Percentiles rank a stretch among this genome's conserved stretches.
Evolutionary conservation across 2,888 invertebrate genomes (phyloP).

Genomic region (Trichopria drosophilae): DNA sequence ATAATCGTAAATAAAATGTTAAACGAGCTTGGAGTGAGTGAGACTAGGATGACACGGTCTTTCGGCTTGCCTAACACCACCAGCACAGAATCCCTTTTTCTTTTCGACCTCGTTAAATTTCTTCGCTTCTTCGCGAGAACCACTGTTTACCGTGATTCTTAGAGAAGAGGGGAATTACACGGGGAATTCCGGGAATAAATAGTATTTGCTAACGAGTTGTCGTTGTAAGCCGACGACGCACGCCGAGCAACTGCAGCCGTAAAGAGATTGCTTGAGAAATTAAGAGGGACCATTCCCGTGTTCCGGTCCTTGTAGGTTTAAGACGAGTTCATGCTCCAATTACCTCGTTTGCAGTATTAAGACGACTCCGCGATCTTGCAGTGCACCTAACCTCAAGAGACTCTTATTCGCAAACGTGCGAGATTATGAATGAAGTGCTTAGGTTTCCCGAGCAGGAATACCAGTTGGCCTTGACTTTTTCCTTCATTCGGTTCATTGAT

Average conservation of each 20-base stretch:
- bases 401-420: slow-evolving; percentile 19
- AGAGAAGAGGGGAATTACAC: slow-evolving; percentile 46
- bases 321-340: slow-evolving; percentile 52
- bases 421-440: too few relatives aligned
- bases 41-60: too few relatives aligned
- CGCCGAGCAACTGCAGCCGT: too few relatives aligned
- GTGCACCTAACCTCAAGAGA: slow-evolving; percentile 12
- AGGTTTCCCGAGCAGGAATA: too few relatives aligned
- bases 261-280: slow-evolving; percentile 45
- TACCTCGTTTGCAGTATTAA: slow-evolving; percentile 50
- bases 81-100: too few relatives aligned
- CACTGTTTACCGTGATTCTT: slow-evolving; percentile 1
- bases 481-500: too few relatives aligned
- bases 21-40: slow-evolving; percentile 26
- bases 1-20: slow-evolving; percentile 12
- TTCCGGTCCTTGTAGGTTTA: slow-evolving; percentile 43
- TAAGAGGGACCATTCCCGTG: slow-evolving; percentile 39
- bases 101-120: slow-evolving; percentile 21
- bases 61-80: too few relatives aligned
- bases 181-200: slow-evolving; percentile 46
- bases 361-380: slow-evolving; percentile 30
- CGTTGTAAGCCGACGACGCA: slow-evolving; percentile 38
- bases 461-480: too few relatives aligned
- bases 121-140: slow-evolving; percentile 26
- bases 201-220: slow-evolving; percentile 50